Conservation (phyloP, 1,140 invertebrate genomes). For the Papilio dardanus region DNA sequence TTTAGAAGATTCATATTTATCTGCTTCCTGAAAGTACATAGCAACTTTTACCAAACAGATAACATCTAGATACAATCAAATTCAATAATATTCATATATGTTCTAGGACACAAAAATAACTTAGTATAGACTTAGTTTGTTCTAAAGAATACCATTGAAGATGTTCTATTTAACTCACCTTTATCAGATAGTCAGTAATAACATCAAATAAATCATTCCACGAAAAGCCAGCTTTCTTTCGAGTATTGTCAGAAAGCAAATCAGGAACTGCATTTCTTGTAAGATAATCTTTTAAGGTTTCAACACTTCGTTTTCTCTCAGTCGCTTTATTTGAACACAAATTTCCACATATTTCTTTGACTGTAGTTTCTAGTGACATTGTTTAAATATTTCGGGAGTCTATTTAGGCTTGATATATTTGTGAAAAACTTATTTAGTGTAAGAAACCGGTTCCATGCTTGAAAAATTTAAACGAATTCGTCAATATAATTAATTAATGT, state of each 20-base stretch:
- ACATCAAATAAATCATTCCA: conserved; percentile 74
- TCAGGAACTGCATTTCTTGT: conserved; percentile 65
- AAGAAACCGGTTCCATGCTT: not conserved
- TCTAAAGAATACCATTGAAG: too few species aligned
- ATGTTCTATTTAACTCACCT: too few species aligned
- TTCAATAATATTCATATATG: too few species aligned
- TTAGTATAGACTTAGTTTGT: too few species aligned
- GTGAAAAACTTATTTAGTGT: not conserved
- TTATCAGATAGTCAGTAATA: conserved; percentile 69
- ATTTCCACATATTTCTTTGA: conserved; percentile 60
- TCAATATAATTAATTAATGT: not conserved
- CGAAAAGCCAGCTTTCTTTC: conserved; percentile 59
- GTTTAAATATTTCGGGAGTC: conserved; percentile 30
- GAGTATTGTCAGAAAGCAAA: conserved; percentile 63
- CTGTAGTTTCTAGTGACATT: conserved; percentile 61
- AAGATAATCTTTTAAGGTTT: conserved; percentile 68
- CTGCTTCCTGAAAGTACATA: conserved; percentile 62
- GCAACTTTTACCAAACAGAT: not conserved
- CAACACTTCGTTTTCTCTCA: conserved; percentile 70
- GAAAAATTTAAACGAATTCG: not conserved
- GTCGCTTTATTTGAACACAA: conserved; percentile 56
- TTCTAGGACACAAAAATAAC: too few species aligned
- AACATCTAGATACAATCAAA: too few species aligned
- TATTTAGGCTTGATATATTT: not conserved
- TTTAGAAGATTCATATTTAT: conserved; percentile 73